Conservation (phyloP, 2,113 vertebrate genomes). For the Triplophysa tibetana region DNA sequence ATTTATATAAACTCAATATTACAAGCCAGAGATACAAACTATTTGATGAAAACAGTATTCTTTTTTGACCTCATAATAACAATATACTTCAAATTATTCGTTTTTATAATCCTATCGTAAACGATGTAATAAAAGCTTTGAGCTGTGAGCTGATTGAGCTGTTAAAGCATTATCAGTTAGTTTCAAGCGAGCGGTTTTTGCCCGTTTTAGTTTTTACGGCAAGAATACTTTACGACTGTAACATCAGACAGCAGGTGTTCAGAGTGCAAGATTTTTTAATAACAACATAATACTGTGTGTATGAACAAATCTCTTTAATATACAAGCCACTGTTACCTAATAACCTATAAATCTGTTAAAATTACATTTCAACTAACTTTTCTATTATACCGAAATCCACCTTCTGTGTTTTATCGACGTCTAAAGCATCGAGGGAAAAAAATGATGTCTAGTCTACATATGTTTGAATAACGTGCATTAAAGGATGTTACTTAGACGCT, state of each 20-base stretch:
- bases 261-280: slow-evolving; percentile 8
- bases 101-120: neutral
- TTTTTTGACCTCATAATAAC: neutral
- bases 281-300: slow-evolving; percentile 6
- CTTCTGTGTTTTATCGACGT: neutral
- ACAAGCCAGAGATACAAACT: neutral
- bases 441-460: neutral
- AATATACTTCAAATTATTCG: neutral
- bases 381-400: neutral
- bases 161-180: neutral
- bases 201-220: slow-evolving; percentile 1
- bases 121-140: neutral
- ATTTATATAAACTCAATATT: neutral
- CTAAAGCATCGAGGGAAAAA: neutral
- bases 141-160: too few relatives aligned
- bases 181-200: slow-evolving; percentile 6
- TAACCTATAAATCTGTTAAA: slow-evolving; percentile 1
- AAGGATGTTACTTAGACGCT: neutral
- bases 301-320: neutral
- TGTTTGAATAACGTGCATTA: neutral
- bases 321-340: neutral
- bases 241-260: slow-evolving; percentile 10
- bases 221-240: slow-evolving; percentile 8
- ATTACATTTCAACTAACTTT: neutral
- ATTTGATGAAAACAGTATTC: neutral